Conservation (phyloP, 2,888 invertebrate species). For the Ephialtes manifestator region DNA sequence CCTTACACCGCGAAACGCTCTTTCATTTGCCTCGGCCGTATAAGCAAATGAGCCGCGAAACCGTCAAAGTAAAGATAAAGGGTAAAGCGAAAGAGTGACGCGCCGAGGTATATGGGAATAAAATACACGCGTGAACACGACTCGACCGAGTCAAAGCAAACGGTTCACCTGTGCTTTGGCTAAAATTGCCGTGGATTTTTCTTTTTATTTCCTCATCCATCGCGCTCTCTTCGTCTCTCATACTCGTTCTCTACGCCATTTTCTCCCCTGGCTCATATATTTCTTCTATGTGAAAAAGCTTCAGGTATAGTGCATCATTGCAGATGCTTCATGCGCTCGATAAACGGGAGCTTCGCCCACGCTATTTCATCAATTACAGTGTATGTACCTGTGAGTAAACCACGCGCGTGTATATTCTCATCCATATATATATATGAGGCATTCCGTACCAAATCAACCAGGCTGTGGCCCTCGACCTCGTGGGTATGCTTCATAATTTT, state of each 20-base stretch:
- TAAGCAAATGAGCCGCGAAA: slow-evolving; percentile 61
- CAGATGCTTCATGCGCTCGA: background rate
- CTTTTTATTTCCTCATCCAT: slow-evolving; percentile 31
- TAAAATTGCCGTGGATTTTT: slow-evolving; percentile 54
- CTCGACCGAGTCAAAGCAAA: slow-evolving; percentile 53
- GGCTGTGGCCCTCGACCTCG: no score
- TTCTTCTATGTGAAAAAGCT: slow-evolving; percentile 3
- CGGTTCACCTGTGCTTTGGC: slow-evolving; percentile 51
- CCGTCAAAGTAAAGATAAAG: slow-evolving; percentile 56
- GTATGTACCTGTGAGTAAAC: background rate
- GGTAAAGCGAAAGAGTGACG: slow-evolving; percentile 36
- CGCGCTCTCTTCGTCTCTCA: background rate
- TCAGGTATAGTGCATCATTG: background rate
- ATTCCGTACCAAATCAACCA: no score
- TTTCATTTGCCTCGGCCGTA: slow-evolving; percentile 38
- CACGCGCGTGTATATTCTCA: background rate
- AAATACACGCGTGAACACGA: slow-evolving; percentile 50
- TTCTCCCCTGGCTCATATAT: background rate
- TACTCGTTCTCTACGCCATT: background rate
- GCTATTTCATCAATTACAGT: background rate
- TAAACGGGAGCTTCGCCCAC: slow-evolving; percentile 9
- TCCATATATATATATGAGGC: background rate
- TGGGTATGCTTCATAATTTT: no score
- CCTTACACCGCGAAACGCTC: slow-evolving; percentile 31
- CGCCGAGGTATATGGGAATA: background rate